Conservation (phyloP, 2,888 invertebrate genomes). For the Apeira syringaria region DNA sequence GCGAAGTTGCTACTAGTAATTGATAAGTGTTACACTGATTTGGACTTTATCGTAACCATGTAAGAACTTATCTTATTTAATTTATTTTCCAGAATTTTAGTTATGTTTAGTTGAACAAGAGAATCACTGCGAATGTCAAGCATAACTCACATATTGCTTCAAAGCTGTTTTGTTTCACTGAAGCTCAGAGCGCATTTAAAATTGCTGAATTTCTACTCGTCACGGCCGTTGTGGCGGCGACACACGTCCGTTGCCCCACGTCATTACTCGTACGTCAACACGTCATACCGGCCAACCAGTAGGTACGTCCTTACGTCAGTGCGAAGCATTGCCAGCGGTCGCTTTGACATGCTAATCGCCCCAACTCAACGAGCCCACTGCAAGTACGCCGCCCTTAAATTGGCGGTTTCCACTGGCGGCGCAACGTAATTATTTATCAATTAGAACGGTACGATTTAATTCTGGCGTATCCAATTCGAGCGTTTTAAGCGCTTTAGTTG, state of each 20-base stretch:
- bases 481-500: conserved; percentile 1
- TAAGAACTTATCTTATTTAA: too few species aligned
- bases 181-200: not conserved
- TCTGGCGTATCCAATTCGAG: not conserved
- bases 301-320: not conserved
- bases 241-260: conserved; percentile 2
- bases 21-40: too few species aligned
- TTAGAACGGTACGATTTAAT: conserved; percentile 22
- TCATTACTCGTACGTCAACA: not conserved
- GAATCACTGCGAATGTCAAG: too few species aligned
- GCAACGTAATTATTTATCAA: conserved; percentile 35
- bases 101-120: too few species aligned
- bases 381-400: conserved; percentile 27
- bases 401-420: conserved; percentile 30
- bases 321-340: not conserved
- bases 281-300: not conserved
- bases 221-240: not conserved
- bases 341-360: conserved; percentile 44
- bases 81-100: too few species aligned
- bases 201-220: conserved; percentile 2
- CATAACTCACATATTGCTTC: not conserved
- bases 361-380: conserved; percentile 12
- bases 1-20: too few species aligned
- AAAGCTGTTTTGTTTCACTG: not conserved
- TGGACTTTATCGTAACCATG: too few species aligned